A percentile compares a stretch with the other conserved stretches of the same genome.
Evolutionary conservation across 2,888 invertebrate genomes (phyloP).

Genomic region (Ectemnius cavifrons): DNA sequence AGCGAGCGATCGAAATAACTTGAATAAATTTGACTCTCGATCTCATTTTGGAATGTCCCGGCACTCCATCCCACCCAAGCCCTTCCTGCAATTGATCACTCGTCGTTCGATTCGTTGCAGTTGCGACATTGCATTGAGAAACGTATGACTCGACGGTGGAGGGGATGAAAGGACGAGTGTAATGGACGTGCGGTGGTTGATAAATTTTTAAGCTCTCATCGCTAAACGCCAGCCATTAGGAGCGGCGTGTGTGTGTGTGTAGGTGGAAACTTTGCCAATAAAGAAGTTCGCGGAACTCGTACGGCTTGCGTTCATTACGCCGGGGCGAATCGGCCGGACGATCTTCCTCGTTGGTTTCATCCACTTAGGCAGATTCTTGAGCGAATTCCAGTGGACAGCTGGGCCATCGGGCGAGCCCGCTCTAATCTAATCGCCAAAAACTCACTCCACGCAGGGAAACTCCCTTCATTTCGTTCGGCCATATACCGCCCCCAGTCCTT

Average conservation of each 20-base stretch:
- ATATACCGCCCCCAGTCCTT: constrained; percentile 44
- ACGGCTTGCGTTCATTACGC: constrained; percentile 59
- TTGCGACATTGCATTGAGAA: not conserved
- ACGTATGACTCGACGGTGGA: not conserved
- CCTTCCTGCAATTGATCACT: not conserved
- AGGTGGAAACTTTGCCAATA: constrained; percentile 59
- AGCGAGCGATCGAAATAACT: constrained; percentile 57
- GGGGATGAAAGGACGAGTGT: not conserved
- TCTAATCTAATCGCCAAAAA: constrained; percentile 74
- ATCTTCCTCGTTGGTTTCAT: constrained; percentile 63
- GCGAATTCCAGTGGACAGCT: constrained; percentile 69
- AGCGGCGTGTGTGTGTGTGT: constrained; percentile 23
- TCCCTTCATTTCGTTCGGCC: constrained; percentile 70
- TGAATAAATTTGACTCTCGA: constrained; percentile 62
- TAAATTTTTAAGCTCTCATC: constrained; percentile 54
- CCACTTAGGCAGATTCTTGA: constrained; percentile 69
- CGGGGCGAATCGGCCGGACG: constrained; percentile 50
- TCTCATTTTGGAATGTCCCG: constrained; percentile 57
- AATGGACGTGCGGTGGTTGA: constrained; percentile 8
- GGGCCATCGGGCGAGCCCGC: constrained; percentile 61
- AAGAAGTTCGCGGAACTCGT: constrained; percentile 62
- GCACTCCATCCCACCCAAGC: not conserved
- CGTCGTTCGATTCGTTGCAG: not conserved
- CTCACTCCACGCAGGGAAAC: constrained; percentile 67
- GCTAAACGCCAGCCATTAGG: constrained; percentile 47